phyloP scores from a whole-genome alignment of 1,140 invertebrate genomes.

The Hycleus cichorii region DNA sequence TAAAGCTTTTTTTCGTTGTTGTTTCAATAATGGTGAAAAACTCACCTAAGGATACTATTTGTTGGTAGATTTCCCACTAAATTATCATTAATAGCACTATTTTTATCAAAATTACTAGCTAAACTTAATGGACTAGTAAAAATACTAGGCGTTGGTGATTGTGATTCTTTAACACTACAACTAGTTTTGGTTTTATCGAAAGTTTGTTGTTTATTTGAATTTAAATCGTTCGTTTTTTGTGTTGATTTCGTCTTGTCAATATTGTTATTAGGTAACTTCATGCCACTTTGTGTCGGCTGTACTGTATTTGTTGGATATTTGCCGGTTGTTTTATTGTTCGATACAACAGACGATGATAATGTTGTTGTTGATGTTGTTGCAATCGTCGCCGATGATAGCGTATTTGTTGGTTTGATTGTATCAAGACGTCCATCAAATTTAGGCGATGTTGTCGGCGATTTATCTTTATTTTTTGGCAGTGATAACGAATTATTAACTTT shows the following conservation, averaged over 20 bases:
- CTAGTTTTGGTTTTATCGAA: slow-evolving; percentile 26
- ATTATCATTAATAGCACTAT: slow-evolving; percentile 26
- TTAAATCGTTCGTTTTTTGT: slow-evolving; percentile 26
- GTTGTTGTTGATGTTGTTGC: background rate
- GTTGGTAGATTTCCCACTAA: slow-evolving; percentile 33
- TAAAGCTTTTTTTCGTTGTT: background rate
- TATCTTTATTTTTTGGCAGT: slow-evolving; percentile 27
- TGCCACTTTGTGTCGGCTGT: slow-evolving; percentile 23
- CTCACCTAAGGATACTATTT: slow-evolving; percentile 44
- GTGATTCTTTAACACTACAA: slow-evolving; percentile 17
- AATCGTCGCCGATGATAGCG: slow-evolving; percentile 9
- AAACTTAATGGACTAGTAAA: slow-evolving; percentile 38
- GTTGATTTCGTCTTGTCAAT: slow-evolving; percentile 18
- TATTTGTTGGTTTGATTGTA: no score
- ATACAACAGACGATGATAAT: background rate
- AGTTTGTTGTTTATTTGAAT: slow-evolving; percentile 25
- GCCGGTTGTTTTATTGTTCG: slow-evolving; percentile 1
- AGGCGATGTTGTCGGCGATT: slow-evolving; percentile 3
- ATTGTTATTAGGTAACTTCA: slow-evolving; percentile 21
- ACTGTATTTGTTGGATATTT: slow-evolving; percentile 32
- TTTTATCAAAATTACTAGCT: slow-evolving; percentile 34
- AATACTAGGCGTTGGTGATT: slow-evolving; percentile 32
- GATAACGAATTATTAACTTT: slow-evolving; percentile 19
- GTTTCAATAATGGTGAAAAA: background rate
- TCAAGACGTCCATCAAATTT: no score